phyloP scores from a whole-genome alignment of 2,888 invertebrate genomes.

The Abscondita cerata region DNA sequence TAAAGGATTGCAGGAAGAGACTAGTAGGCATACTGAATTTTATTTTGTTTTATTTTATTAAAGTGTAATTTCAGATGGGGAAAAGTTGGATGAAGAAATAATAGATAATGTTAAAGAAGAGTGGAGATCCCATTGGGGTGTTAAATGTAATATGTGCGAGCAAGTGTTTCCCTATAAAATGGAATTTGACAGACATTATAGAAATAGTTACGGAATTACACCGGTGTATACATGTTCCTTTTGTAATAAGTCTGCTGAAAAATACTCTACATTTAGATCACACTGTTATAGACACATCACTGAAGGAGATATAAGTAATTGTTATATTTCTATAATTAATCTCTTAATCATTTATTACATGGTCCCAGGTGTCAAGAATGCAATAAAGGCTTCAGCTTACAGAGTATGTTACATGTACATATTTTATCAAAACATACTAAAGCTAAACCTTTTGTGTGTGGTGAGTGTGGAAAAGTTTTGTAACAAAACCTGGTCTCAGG shows the following conservation, averaged over 20 bases:
- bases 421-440: constrained; percentile 60
- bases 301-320: constrained; percentile 64
- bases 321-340: background rate
- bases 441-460: constrained; percentile 58
- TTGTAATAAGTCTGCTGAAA: constrained; percentile 63
- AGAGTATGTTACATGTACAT: constrained; percentile 64
- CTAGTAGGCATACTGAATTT: constrained; percentile 41
- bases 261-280: constrained; percentile 62
- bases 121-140: constrained; percentile 60
- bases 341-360: background rate
- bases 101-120: constrained; percentile 61
- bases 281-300: constrained; percentile 67
- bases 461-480: constrained; percentile 59
- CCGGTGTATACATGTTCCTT: constrained; percentile 66
- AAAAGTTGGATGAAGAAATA: constrained; percentile 53
- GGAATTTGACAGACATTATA: constrained; percentile 64
- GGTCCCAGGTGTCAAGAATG: constrained; percentile 64
- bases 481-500: constrained; percentile 59
- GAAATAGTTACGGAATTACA: constrained; percentile 51
- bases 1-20: constrained; percentile 52
- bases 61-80: constrained; percentile 42
- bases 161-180: constrained; percentile 60
- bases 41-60: constrained; percentile 1
- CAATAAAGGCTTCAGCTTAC: constrained; percentile 62
- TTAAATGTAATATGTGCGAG: constrained; percentile 64